Evolutionary conservation across 1,140 invertebrate species (phyloP).

Genomic region (Whitmania pigra): DNA sequence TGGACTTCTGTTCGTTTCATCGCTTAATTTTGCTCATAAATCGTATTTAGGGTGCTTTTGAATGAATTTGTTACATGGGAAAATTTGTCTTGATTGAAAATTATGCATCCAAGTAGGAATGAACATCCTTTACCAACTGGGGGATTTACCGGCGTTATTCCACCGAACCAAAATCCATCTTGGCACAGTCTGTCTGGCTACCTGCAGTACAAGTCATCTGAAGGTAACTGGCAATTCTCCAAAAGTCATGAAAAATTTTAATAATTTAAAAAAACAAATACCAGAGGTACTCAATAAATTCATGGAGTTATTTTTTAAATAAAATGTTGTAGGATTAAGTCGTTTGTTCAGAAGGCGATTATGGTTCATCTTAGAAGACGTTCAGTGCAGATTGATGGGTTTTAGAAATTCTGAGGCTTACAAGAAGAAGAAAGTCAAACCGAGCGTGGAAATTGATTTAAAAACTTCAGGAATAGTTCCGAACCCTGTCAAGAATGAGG

Average conservation of each 20-base stretch:
- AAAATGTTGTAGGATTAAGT: background rate
- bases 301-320: too few relatives aligned
- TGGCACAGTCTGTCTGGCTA: constrained; percentile 17
- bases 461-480: constrained; percentile 39
- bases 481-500: constrained; percentile 37
- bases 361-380: constrained; percentile 42
- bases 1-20: too few relatives aligned
- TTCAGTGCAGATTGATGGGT: constrained; percentile 34
- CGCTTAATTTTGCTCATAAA: too few relatives aligned
- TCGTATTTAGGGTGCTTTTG: too few relatives aligned
- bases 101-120: too few relatives aligned
- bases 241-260: too few relatives aligned
- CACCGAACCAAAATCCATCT: background rate
- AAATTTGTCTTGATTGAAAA: too few relatives aligned
- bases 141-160: background rate
- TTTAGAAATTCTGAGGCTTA: constrained; percentile 29
- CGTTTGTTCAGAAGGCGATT: constrained; percentile 30
- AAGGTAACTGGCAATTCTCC: background rate
- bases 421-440: constrained; percentile 29
- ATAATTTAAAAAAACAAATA: too few relatives aligned
- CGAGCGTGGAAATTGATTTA: constrained; percentile 34
- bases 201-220: constrained; percentile 15
- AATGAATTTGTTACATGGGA: too few relatives aligned
- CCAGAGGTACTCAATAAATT: too few relatives aligned
- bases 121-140: background rate